Evolutionary conservation across 30 jellyfish, hydroid and myxozoan species (phyloP).

Genomic region (Aurelia aurita complex sp. Pacific): DNA sequence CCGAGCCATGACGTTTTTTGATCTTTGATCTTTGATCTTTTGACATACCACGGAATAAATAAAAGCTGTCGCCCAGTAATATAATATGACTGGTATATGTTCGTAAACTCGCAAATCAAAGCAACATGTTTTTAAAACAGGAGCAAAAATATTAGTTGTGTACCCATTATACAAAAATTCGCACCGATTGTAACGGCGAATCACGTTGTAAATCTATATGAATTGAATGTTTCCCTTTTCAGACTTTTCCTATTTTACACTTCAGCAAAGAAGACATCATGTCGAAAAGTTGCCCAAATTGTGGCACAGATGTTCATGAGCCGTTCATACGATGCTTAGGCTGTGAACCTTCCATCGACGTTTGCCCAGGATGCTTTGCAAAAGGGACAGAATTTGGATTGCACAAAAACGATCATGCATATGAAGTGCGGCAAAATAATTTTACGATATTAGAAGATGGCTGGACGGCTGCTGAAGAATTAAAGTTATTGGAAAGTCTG

Average conservation of each 20-base stretch:
- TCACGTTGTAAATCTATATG: too few species aligned
- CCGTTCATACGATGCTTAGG: slow-evolving; percentile 80
- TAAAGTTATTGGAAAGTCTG: slow-evolving; percentile 72
- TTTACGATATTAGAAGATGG: slow-evolving; percentile 68
- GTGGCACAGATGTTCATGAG: slow-evolving; percentile 64
- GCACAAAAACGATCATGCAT: slow-evolving; percentile 68
- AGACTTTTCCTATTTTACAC: neutral
- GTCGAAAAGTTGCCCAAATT: slow-evolving; percentile 65
- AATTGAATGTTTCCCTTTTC: too few species aligned
- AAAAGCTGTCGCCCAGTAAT: too few species aligned
- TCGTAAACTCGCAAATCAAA: too few species aligned
- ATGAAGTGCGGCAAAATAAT: slow-evolving; percentile 60
- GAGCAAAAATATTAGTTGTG: too few species aligned
- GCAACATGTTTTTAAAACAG: too few species aligned
- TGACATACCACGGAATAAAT: too few species aligned
- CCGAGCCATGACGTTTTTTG: too few species aligned
- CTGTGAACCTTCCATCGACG: slow-evolving; percentile 69
- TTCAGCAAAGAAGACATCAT: neutral
- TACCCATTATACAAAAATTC: too few species aligned
- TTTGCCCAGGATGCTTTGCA: slow-evolving; percentile 85
- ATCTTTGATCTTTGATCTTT: too few species aligned
- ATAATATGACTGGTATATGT: too few species aligned
- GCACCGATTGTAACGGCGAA: too few species aligned
- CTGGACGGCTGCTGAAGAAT: slow-evolving; percentile 97
- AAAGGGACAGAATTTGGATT: slow-evolving; percentile 77